These are phyloP conservation scores for Xestia c-nigrum DNA, from an alignment of 2,888 invertebrate species.

Conservation along the genomic window DNA sequence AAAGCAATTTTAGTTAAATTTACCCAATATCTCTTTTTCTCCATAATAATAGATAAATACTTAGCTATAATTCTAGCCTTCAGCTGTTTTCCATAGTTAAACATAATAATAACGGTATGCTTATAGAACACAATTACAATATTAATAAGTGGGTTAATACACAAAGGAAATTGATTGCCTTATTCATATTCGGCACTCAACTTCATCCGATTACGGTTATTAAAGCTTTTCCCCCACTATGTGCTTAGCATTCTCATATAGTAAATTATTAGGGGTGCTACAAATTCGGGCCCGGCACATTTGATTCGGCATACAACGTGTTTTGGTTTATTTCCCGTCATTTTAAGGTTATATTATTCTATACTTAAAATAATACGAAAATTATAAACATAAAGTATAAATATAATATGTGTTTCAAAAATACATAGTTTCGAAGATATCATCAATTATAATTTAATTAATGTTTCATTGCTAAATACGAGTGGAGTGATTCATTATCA, in stretches of 20 bases:
- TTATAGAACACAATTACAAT: conserved; percentile 16
- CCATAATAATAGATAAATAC: neutral
- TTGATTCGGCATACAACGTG: neutral
- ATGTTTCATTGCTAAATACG: too few species aligned
- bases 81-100: neutral
- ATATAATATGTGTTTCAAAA: too few species aligned
- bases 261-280: conserved; percentile 33
- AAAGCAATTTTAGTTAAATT: neutral
- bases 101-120: conserved; percentile 11
- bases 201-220: conserved; percentile 49
- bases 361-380: too few species aligned
- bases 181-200: conserved; percentile 37
- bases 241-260: conserved; percentile 9
- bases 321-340: too few species aligned
- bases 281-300: neutral
- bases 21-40: neutral
- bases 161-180: conserved; percentile 20
- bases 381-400: too few species aligned
- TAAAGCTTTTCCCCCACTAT: conserved; percentile 31
- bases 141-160: conserved; percentile 37
- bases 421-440: too few species aligned
- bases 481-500: too few species aligned
- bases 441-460: too few species aligned
- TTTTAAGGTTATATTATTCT: too few species aligned
- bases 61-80: neutral